Percentiles rank a stretch among this genome's conserved stretches.
phyloP scores from a whole-genome alignment of 2,113 vertebrate genomes.

The Psettodes erumei region DNA sequence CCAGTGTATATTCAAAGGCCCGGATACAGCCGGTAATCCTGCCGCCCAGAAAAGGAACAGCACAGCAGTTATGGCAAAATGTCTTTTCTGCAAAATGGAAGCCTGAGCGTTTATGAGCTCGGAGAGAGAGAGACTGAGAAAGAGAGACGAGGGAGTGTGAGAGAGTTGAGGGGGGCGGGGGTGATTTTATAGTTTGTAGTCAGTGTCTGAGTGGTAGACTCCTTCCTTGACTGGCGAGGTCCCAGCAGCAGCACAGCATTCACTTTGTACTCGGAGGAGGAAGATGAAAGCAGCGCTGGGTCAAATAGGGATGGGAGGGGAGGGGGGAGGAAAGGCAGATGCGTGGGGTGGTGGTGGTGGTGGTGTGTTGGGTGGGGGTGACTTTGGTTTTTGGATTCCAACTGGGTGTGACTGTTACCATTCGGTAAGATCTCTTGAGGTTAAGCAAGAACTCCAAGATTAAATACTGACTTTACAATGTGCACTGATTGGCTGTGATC shows the following conservation, averaged over 20 bases:
- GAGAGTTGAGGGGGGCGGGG: slow-evolving; percentile 30
- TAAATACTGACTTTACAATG: slow-evolving; percentile 68
- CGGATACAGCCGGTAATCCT: slow-evolving; percentile 77
- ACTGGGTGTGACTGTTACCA: slow-evolving; percentile 47
- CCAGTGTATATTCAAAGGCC: slow-evolving; percentile 72
- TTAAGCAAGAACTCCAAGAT: slow-evolving; percentile 62
- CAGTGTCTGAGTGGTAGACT: slow-evolving; percentile 60
- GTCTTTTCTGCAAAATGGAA: slow-evolving; percentile 69
- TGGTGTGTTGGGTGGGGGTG: too few species aligned
- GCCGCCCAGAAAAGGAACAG: slow-evolving; percentile 71
- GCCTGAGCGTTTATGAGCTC: slow-evolving; percentile 60
- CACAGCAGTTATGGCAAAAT: slow-evolving; percentile 73
- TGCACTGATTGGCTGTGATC: slow-evolving; percentile 57
- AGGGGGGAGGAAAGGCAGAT: slow-evolving; percentile 25
- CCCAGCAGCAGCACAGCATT: slow-evolving; percentile 70
- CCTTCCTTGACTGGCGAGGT: slow-evolving; percentile 64
- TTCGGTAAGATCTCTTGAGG: slow-evolving; percentile 32
- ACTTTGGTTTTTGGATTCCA: slow-evolving; percentile 44
- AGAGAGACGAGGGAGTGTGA: slow-evolving; percentile 19
- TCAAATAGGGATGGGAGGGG: slow-evolving; percentile 46
- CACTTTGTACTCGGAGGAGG: slow-evolving; percentile 68
- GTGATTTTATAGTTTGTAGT: slow-evolving; percentile 63
- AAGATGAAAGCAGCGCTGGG: slow-evolving; percentile 70
- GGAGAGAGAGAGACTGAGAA: slow-evolving; percentile 35
- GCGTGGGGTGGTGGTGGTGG: too few species aligned